Base-by-base conservation (phyloP, 1,140 invertebrate genomes). In the Camponotus vicinus region DNA sequence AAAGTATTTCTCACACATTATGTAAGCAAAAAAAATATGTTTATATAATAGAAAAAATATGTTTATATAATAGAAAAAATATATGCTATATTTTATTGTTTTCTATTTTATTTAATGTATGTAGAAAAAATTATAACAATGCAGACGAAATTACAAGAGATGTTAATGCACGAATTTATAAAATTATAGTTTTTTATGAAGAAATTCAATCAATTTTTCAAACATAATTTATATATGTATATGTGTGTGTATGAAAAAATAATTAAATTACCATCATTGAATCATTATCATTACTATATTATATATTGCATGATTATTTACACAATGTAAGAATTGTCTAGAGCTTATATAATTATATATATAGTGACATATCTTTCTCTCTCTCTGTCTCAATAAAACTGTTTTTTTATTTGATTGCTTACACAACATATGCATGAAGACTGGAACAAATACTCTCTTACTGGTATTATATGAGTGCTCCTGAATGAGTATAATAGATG, bases 401-500 rank as follows among this genome's bases (percentile, higher is more conserved):
- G 13, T 52, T 52, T 52, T n/a, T 57, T 57, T 79, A 18, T 27
- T 42, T 42, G 21, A 3, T 15, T 40, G 34, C 2, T 27, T 32
- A 37, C 21, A 18, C n/a, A n/a, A 69, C 0, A 55, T 11, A 6
- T 27, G 27, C 27, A 27, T 64, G 40, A 61, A 66, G n/a, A n/a
- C 13, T 34, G 8, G 9, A 40, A 4, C n/a, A 40, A 40, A 32
- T 67, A 5, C 27, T 69, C n/a, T 64, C 5, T 15, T 70, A 55
- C 27, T 0, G 27, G 11, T 18, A 67, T 55, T 67, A 21, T 67
- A 21, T 32, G 34, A 40, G 40, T 67, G 34, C 64, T 57, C 52
- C 15, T 49, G 32, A 57, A 42, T n/a, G 34, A 55, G 2, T 40
- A 79, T 79, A 79, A 79, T 79, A 6, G n/a, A 18, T 69, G 27